Percentiles rank a stretch among this genome's conserved stretches.
Evolutionary conservation across 2,113 vertebrate genomes (phyloP).

Genomic region (Phylloscopus whistleri): DNA sequence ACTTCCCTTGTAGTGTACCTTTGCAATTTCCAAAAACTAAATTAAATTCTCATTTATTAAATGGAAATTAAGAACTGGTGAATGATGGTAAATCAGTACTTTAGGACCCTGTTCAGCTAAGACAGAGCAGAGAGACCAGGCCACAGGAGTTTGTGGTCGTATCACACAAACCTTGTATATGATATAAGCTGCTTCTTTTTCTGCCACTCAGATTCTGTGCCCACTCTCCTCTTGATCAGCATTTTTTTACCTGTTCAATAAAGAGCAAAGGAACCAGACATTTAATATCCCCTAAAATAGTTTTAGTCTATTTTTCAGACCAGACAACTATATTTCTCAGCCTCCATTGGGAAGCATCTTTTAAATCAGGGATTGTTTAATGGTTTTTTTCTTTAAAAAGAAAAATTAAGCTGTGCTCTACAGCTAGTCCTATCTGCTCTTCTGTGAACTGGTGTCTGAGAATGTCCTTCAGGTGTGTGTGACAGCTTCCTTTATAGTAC

Average conservation of each 20-base stretch:
- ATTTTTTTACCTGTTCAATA: background rate
- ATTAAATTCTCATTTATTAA: background rate
- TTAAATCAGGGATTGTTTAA: background rate
- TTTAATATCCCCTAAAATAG: background rate
- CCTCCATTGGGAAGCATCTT: background rate
- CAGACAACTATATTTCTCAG: background rate
- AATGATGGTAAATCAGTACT: background rate
- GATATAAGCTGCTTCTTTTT: background rate
- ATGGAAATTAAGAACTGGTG: background rate
- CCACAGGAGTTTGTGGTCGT: fast-evolving
- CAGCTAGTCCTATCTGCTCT: background rate
- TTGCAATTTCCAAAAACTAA: background rate
- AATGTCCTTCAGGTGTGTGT: background rate
- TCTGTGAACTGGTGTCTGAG: background rate
- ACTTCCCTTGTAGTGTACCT: background rate
- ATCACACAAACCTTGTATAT: background rate
- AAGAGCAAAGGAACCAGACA: background rate
- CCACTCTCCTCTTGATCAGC: background rate
- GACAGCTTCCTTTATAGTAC: background rate
- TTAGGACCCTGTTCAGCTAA: background rate
- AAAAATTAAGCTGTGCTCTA: background rate
- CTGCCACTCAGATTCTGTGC: background rate
- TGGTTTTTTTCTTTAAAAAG: too few species aligned
- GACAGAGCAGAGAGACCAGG: background rate
- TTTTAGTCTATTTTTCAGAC: background rate